phyloP scores from a whole-genome alignment of 2,797 vertebrate species.

The Tokudaia tokunoshimensis region DNA sequence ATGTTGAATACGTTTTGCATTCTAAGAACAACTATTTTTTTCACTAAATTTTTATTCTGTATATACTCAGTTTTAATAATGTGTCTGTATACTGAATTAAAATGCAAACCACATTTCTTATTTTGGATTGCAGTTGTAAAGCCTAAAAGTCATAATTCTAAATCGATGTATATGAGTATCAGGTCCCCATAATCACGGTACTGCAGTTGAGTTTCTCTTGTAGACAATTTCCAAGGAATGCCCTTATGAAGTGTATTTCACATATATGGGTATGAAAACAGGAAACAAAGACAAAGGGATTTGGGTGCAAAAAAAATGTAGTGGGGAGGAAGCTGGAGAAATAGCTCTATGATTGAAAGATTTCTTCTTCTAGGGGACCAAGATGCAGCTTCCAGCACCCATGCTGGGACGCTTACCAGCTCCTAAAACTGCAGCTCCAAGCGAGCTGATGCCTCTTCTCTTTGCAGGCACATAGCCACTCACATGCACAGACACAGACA shows the following conservation, averaged over 20 bases:
- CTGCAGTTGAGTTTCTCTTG: neutral
- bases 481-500: neutral
- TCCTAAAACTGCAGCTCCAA: neutral
- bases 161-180: neutral
- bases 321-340: neutral
- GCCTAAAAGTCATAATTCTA: slow-evolving; percentile 18
- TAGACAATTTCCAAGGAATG: slow-evolving; percentile 34
- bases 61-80: neutral
- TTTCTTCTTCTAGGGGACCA: neutral
- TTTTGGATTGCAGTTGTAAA: neutral
- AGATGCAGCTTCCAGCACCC: neutral
- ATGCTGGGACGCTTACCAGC: neutral
- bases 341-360: neutral
- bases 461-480: neutral
- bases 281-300: neutral
- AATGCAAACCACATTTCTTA: slow-evolving; percentile 14
- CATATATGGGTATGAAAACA: neutral
- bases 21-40: neutral
- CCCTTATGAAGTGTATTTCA: slow-evolving; percentile 13
- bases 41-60: slow-evolving; percentile 2
- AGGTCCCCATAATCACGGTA: neutral
- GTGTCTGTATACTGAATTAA: neutral
- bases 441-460: neutral
- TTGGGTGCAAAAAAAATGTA: neutral
- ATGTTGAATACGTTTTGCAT: neutral